Evolutionary conservation across 2,113 vertebrate genomes (phyloP).

Genomic region (Salminus brasiliensis): DNA sequence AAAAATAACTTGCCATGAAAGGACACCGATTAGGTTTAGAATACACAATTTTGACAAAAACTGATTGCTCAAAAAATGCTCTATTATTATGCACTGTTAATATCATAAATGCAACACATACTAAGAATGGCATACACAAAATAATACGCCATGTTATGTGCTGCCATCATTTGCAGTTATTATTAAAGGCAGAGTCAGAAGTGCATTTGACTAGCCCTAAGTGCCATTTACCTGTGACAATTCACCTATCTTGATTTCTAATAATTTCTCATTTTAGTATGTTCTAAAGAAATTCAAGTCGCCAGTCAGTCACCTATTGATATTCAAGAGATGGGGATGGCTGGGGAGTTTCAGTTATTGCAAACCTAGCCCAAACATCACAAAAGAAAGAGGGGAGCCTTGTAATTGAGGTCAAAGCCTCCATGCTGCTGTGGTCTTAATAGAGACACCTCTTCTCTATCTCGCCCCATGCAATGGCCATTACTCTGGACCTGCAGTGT

Average conservation of each 20-base stretch:
- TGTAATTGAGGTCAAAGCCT: constrained; percentile 30
- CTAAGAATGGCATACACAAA: too few relatives aligned
- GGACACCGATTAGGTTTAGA: too few relatives aligned
- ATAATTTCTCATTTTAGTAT: background rate
- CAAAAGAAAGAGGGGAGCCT: constrained; percentile 6
- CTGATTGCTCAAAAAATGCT: too few relatives aligned
- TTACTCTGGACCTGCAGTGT: constrained; percentile 35
- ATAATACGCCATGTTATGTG: too few relatives aligned
- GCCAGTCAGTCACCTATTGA: background rate
- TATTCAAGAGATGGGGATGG: constrained; percentile 5
- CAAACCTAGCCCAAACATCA: constrained; percentile 9
- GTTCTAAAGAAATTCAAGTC: background rate
- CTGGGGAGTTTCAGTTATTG: background rate
- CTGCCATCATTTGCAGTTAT: too few relatives aligned
- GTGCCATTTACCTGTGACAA: background rate
- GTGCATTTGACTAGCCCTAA: too few relatives aligned
- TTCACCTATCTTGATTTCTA: background rate
- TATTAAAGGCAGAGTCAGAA: too few relatives aligned
- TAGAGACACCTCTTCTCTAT: constrained; percentile 31
- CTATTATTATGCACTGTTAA: too few relatives aligned
- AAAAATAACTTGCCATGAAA: too few relatives aligned
- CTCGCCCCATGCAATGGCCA: constrained; percentile 20
- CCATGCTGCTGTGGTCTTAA: constrained; percentile 37
- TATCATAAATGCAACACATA: too few relatives aligned
- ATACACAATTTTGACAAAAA: too few relatives aligned